Base-by-base conservation (phyloP, 2,113 vertebrate genomes). In the Diglossa brunneiventris region DNA sequence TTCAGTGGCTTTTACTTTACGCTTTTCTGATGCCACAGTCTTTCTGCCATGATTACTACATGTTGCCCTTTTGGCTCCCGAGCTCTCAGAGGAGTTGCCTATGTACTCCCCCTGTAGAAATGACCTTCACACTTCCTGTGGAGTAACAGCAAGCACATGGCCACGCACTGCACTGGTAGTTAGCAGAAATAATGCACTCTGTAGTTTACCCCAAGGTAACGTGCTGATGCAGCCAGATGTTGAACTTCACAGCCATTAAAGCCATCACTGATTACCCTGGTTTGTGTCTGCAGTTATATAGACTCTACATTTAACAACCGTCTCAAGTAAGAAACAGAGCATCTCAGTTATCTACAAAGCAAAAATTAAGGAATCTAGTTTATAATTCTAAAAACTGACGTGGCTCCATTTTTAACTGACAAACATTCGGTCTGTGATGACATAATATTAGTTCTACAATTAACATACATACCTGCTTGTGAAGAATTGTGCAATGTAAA, bases 41-140 rank as follows among this genome's bases (percentile, higher is more conserved):
- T 9, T 44, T 37, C 27, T 33, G 62, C 15, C 26, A 67, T 13
- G 33, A 79, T 49, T 62, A 21, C 27, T 15, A 6, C 61, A 53
- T 1, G 10, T 21, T 82, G 39, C 22, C 6, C n/a, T 70, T 50
- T n/a, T 27, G 22, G 42, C 15, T 76, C n/a, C 41, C 0, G 0
- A 47, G 35, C 31, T 42, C 52, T 69, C 63, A 37, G 49, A 88
- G 20, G 21, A 66, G n/a, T 8, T 42, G 49, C 7, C 23, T 20
- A 1, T 10, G 12, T 15, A 52, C 5, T 46, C 8, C 7, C 3
- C 10, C 15, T 5, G 3, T 5, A 17, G 15, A 42, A 83, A 10
- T 1, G 1, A 52, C 42, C 17, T 53, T 46, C 28, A 35, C 10
- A 44, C 3, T 9, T 39, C 31, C 35, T 2, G 1, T 22, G 47